Conservation (phyloP, 2,113 vertebrate genomes). For the Clarias batrachus region DNA sequence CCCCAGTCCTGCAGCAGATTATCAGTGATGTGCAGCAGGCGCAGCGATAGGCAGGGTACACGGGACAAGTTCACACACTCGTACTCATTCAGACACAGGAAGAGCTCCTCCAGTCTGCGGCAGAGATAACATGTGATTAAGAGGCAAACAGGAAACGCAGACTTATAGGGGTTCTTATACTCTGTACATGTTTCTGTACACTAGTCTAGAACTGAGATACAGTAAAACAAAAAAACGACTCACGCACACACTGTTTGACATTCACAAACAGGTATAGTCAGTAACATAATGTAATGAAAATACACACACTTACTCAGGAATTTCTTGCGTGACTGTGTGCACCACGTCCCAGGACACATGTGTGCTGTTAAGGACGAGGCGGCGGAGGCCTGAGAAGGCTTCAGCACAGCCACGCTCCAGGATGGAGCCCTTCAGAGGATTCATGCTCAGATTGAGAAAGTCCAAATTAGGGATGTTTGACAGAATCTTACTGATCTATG, state of each 20-base stretch:
- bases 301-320: constrained; percentile 82
- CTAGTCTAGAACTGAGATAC: background rate
- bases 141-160: constrained; percentile 30
- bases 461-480: constrained; percentile 92
- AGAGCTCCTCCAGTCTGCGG: constrained; percentile 93
- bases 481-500: constrained; percentile 93
- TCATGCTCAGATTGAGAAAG: constrained; percentile 98
- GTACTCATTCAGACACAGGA: constrained; percentile 96
- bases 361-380: constrained; percentile 95
- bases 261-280: background rate
- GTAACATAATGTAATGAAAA: background rate
- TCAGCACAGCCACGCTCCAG: constrained; percentile 83
- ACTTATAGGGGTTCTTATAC: background rate
- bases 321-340: constrained; percentile 85
- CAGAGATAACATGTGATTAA: background rate
- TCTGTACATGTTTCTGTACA: background rate
- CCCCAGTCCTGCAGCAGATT: constrained; percentile 93
- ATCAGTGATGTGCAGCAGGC: constrained; percentile 94
- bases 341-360: constrained; percentile 94
- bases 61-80: constrained; percentile 83
- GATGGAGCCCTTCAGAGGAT: constrained; percentile 85
- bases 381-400: constrained; percentile 84
- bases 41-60: constrained; percentile 84
- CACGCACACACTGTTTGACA: background rate
- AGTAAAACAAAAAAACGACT: background rate